phyloP scores from a whole-genome alignment of 1,140 invertebrate genomes.

The Eurytemora carolleeae region DNA sequence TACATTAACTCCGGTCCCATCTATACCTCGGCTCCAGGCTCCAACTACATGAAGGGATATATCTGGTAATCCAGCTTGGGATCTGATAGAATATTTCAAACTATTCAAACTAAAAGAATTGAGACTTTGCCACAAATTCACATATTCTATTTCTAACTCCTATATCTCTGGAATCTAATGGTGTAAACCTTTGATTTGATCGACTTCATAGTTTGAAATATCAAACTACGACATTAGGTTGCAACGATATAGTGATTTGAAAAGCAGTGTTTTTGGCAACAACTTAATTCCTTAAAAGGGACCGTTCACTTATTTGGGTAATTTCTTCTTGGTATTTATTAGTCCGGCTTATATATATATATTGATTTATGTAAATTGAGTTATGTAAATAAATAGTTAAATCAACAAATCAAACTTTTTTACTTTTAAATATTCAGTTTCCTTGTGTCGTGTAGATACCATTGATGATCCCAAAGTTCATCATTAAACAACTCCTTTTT shows the following conservation, averaged over 20 bases:
- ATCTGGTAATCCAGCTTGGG: background rate
- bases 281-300: too few relatives aligned
- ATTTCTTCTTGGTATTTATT: background rate
- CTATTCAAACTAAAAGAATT: background rate
- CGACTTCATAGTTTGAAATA: too few relatives aligned
- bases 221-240: too few relatives aligned
- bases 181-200: background rate
- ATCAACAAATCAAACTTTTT: background rate
- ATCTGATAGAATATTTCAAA: too few relatives aligned
- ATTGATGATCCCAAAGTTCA: background rate
- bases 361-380: background rate
- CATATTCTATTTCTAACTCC: background rate
- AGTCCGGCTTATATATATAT: background rate
- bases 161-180: background rate
- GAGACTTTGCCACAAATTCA: background rate
- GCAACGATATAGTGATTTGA: too few relatives aligned
- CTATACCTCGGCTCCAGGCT: conserved; percentile 25
- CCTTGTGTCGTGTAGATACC: background rate
- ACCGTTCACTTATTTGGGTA: too few relatives aligned
- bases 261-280: too few relatives aligned
- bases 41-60: background rate
- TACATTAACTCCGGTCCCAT: conserved; percentile 54
- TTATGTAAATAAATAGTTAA: background rate
- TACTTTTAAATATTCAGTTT: background rate
- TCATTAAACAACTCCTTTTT: background rate